Evolutionary conservation across 2,113 vertebrate species (phyloP).

Genomic region (Zapornia atra): DNA sequence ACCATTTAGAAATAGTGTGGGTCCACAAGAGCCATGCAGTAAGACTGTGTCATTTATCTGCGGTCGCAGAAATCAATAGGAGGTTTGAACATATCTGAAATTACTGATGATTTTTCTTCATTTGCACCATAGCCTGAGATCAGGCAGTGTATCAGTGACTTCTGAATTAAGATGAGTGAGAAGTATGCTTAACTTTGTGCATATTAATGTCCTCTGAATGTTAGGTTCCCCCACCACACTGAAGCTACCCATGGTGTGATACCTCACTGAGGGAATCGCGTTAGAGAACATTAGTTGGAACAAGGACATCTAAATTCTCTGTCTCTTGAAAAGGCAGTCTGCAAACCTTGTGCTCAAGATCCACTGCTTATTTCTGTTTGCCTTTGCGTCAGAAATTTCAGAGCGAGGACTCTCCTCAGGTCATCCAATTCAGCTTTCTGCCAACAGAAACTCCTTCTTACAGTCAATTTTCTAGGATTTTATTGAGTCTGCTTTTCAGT

Average conservation of each 20-base stretch:
- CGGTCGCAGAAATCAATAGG: neutral
- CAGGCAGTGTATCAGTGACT: neutral
- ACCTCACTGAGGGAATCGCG: neutral
- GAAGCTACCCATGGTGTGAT: neutral
- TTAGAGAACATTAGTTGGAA: neutral
- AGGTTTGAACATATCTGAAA: neutral
- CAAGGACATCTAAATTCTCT: neutral
- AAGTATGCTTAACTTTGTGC: neutral
- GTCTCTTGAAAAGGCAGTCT: neutral
- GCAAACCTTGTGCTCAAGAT: neutral
- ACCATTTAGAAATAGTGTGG: neutral
- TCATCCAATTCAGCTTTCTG: constrained; percentile 25
- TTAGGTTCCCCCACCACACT: neutral
- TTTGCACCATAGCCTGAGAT: neutral
- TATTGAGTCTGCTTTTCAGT: constrained; percentile 24
- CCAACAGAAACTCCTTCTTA: constrained; percentile 15
- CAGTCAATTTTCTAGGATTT: constrained; percentile 16
- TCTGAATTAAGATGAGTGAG: neutral
- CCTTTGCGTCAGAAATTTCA: neutral
- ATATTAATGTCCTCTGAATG: fast-evolving
- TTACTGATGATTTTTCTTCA: neutral
- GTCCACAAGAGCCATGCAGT: neutral
- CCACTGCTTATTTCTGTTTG: neutral
- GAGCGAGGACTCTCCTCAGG: neutral
- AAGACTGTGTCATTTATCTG: neutral